Evolutionary conservation across 2,113 vertebrate species (phyloP).

Genomic region (Xiphophorus hellerii): DNA sequence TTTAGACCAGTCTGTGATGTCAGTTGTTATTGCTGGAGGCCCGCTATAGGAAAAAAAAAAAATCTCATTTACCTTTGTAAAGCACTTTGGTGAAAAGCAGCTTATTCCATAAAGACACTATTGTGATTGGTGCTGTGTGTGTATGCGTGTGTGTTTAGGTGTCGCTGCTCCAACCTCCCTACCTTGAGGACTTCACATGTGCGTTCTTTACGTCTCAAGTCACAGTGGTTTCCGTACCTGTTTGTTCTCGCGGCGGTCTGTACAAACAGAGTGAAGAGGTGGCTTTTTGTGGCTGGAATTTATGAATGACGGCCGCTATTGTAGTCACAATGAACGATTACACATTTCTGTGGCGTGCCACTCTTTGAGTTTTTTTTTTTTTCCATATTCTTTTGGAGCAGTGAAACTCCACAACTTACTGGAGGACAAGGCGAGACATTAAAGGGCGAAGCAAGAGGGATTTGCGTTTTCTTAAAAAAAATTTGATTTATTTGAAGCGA

Average conservation of each 20-base stretch:
- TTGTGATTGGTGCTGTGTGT: slow-evolving; percentile 48
- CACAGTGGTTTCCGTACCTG: slow-evolving; percentile 48
- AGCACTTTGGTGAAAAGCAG: slow-evolving; percentile 58
- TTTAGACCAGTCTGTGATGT: slow-evolving; percentile 64
- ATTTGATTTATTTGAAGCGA: neutral
- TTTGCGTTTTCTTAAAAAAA: neutral
- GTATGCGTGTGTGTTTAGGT: slow-evolving; percentile 24
- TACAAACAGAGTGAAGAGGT: slow-evolving; percentile 36
- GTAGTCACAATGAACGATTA: slow-evolving; percentile 26
- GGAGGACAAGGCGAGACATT: slow-evolving; percentile 9
- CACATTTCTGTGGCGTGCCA: slow-evolving; percentile 6
- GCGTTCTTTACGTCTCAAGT: slow-evolving; percentile 42
- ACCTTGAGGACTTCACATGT: slow-evolving; percentile 44
- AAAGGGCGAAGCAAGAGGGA: neutral
- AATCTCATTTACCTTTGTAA: slow-evolving; percentile 63
- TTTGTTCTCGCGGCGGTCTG: slow-evolving; percentile 40
- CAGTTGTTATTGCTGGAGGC: slow-evolving; percentile 75
- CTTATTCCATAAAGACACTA: slow-evolving; percentile 71
- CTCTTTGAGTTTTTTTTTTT: slow-evolving; percentile 12
- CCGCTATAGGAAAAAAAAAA: slow-evolving; percentile 66
- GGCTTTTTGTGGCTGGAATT: slow-evolving; percentile 37
- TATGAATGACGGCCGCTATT: slow-evolving; percentile 47
- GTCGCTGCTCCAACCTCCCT: slow-evolving; percentile 24
- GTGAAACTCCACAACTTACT: slow-evolving; percentile 7
- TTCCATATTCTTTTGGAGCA: slow-evolving; percentile 7